Conservation (phyloP, 1,140 invertebrate genomes). For the Heliothis subflexa region DNA sequence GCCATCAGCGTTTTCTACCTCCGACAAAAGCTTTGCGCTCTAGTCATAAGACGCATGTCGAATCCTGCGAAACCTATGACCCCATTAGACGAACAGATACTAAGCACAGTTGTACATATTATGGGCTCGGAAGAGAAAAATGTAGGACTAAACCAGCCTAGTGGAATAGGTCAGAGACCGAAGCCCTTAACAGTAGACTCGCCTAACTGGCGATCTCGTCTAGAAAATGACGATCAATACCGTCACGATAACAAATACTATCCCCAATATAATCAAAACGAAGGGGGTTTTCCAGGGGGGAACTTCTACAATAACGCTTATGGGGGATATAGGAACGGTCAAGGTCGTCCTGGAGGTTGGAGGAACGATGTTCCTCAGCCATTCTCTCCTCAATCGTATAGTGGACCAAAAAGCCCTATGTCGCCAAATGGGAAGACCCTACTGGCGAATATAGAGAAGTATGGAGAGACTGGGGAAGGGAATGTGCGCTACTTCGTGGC, state of each 20-base stretch:
- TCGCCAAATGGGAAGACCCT: conserved; percentile 73
- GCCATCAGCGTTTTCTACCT: conserved; percentile 90
- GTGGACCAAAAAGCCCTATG: conserved; percentile 71
- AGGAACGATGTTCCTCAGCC: conserved; percentile 62
- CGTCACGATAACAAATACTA: conserved; percentile 66
- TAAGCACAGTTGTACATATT: conserved; percentile 89
- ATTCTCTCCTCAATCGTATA: conserved; percentile 65
- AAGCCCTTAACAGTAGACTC: conserved; percentile 88
- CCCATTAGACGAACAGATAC: conserved; percentile 90
- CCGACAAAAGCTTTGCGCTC: conserved; percentile 92
- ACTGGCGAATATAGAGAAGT: conserved; percentile 80
- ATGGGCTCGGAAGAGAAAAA: conserved; percentile 91
- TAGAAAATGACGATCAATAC: conserved; percentile 68
- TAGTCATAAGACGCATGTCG: conserved; percentile 91
- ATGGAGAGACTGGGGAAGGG: conserved; percentile 63
- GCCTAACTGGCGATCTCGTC: conserved; percentile 66
- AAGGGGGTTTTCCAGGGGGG: conserved; percentile 53
- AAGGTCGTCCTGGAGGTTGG: conserved; percentile 62
- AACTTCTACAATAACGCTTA: conserved; percentile 67
- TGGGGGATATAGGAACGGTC: conserved; percentile 62
- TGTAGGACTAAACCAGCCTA: conserved; percentile 90
- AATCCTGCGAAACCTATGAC: conserved; percentile 89
- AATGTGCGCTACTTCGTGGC: conserved; percentile 79
- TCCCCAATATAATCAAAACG: conserved; percentile 61
- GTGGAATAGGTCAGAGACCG: conserved; percentile 92